Percentiles rank a stretch among this genome's conserved stretches.
phyloP scores from a whole-genome alignment of 2,797 vertebrate genomes.

The Hafferia zeledoni region DNA sequence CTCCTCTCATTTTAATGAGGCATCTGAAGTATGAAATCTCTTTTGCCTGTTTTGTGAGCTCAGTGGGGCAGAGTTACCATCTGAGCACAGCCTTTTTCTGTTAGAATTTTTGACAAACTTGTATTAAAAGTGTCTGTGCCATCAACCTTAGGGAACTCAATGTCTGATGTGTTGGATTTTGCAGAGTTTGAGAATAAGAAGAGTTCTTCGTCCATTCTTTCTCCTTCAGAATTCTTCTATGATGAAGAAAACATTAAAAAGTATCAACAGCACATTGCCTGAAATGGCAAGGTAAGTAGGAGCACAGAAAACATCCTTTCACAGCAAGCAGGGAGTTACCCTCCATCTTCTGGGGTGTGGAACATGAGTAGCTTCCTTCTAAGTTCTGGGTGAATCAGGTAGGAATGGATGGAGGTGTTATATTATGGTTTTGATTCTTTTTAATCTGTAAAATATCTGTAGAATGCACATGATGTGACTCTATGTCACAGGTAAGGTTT shows the following conservation, averaged over 20 bases:
- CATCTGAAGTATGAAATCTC: not conserved
- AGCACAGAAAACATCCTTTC: not conserved
- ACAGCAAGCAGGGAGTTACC: not conserved
- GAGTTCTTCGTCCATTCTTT: conserved; percentile 91
- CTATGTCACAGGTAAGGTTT: not conserved
- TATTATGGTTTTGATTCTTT: not conserved
- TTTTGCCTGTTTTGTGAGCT: not conserved
- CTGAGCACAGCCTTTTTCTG: not conserved
- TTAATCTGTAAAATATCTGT: not conserved
- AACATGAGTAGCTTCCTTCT: not conserved
- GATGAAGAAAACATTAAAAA: conserved; percentile 98
- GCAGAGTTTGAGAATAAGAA: conserved; percentile 85
- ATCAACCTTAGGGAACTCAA: not conserved
- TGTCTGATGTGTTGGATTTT: not conserved
- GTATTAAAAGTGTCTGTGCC: not conserved
- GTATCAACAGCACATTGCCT: conserved; percentile 90
- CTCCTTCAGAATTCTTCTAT: conserved; percentile 96
- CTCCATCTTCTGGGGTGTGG: not conserved
- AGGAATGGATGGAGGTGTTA: not conserved
- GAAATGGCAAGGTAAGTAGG: conserved; percentile 89
- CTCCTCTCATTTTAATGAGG: not conserved
- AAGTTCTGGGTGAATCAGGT: not conserved
- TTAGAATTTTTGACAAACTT: not conserved
- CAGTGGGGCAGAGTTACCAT: not conserved
- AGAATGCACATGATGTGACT: not conserved